Percentiles rank a stretch among this genome's conserved stretches.
phyloP scores from a whole-genome alignment of 2,113 vertebrate genomes.

The Sylvia atricapilla region DNA sequence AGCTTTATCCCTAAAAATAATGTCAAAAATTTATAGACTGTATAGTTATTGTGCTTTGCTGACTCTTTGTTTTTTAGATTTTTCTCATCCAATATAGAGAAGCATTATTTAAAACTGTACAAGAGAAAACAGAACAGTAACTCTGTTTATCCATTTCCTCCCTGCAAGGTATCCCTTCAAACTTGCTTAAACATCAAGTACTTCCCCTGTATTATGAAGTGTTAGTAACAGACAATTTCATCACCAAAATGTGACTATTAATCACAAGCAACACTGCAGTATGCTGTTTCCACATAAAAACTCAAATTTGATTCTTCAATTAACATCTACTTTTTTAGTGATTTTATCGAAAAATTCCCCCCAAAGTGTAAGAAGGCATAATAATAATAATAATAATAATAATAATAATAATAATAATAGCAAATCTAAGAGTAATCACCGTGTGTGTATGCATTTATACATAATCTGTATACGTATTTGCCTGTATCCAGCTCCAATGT shows the following conservation, averaged over 20 bases:
- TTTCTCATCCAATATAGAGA: background rate
- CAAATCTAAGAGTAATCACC: conserved; percentile 34
- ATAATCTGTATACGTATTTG: conserved; percentile 8
- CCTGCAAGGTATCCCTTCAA: background rate
- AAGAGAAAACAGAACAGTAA: conserved; percentile 1
- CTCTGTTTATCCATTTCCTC: background rate
- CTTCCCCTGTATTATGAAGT: background rate
- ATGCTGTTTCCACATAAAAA: background rate
- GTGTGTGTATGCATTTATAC: conserved; percentile 19
- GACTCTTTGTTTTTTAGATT: background rate
- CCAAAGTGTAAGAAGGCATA: conserved; percentile 23
- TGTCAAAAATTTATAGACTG: background rate
- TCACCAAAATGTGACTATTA: conserved; percentile 22
- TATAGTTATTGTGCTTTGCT: conserved; percentile 11
- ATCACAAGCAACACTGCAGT: background rate
- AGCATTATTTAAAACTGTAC: background rate
- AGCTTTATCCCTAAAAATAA: background rate
- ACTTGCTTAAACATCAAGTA: background rate
- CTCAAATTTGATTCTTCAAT: background rate
- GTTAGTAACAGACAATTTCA: background rate
- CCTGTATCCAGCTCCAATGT: conserved; percentile 29
- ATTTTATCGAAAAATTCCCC: conserved; percentile 25
- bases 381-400: background rate
- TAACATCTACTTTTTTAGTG: background rate
- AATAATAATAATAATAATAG: background rate